phyloP scores from a whole-genome alignment of 2,113 vertebrate genomes.

The Calypte anna region DNA sequence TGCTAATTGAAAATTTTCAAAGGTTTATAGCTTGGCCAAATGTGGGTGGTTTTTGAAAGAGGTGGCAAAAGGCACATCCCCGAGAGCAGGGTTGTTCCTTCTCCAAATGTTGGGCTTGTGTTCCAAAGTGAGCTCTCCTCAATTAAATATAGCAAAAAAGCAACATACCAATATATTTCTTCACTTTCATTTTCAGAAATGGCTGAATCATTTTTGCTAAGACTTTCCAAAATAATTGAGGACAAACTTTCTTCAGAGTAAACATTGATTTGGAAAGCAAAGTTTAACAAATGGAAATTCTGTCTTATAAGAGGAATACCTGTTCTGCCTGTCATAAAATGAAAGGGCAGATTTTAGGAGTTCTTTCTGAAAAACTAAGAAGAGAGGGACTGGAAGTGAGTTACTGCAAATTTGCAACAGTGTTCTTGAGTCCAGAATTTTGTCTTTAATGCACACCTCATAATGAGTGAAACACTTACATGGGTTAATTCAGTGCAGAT shows the following conservation, averaged over 20 bases:
- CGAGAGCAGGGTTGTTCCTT: conserved; percentile 57
- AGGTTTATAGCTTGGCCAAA: conserved; percentile 71
- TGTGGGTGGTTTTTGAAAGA: conserved; percentile 71
- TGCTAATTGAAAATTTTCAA: conserved; percentile 70
- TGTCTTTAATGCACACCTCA: background rate
- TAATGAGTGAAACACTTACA: background rate
- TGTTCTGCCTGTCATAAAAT: background rate
- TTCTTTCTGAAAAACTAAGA: background rate
- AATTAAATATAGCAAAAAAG: conserved; percentile 58
- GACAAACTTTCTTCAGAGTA: conserved; percentile 3
- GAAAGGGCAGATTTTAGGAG: background rate
- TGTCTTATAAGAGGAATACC: background rate
- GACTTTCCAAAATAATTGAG: conserved; percentile 54
- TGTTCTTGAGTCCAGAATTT: background rate
- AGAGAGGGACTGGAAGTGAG: background rate
- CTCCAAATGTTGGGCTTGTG: conserved; percentile 66
- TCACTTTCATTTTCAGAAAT: conserved; percentile 56
- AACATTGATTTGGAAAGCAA: background rate
- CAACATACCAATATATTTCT: conserved; percentile 55
- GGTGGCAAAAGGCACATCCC: conserved; percentile 70
- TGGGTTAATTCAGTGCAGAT: conserved; percentile 10
- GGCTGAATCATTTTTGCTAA: conserved; percentile 67
- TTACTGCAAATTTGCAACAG: background rate
- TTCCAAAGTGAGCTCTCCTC: conserved; percentile 52
- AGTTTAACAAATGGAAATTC: background rate